Base-by-base conservation (phyloP, 2,113 vertebrate genomes). In the Psophia crepitans region DNA sequence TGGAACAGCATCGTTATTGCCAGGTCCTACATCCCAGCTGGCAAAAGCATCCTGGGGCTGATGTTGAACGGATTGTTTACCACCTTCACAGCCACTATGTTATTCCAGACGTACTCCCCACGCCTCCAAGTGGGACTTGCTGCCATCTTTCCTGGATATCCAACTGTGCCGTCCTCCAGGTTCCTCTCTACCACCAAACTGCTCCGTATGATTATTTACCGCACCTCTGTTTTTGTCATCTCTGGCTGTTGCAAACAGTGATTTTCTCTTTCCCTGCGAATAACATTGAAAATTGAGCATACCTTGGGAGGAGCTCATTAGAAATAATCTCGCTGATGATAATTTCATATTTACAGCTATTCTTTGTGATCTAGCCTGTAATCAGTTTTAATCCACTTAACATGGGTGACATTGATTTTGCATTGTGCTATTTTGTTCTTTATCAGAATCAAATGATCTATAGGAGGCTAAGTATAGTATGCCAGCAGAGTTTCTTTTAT, bases 381-480 rank as follows among this genome's bases (percentile, higher is more conserved):
- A 90, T 75, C 75, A 65, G 58, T 84, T 96, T 87, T 81, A 89
- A 95, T 89, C 65, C 83, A 81, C 84, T 79, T 92, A 81, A 80
- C 73, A 90, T 41, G 35, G 68, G 44, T 16, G 27, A 60, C 35
- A 71, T 1, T 73, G 90, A 87, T 92, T 94, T 90, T 89, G 48
- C 13, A 6, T 68, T 81, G 56, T 41, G 64, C 73, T 84, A 41
- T 87, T 96, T 90, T 87, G 37, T 70, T 92, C 76, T 80, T 88
- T 71, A 86, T 90, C 83, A 94, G 37, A 81, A 92, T 61, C 24
- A 82, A 94, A 87, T 30, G 44, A 87, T 76, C 69, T 61, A 61
- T 9, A 87, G 44, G 43, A 92, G 37, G 66, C 65, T 43, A 65
- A 73, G 86, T 41, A 73, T 15, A 82, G 49, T 54, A 73, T 46